phyloP scores from a whole-genome alignment of 92 coral and sea anemone genomes.

The Paramuricea clavata region DNA sequence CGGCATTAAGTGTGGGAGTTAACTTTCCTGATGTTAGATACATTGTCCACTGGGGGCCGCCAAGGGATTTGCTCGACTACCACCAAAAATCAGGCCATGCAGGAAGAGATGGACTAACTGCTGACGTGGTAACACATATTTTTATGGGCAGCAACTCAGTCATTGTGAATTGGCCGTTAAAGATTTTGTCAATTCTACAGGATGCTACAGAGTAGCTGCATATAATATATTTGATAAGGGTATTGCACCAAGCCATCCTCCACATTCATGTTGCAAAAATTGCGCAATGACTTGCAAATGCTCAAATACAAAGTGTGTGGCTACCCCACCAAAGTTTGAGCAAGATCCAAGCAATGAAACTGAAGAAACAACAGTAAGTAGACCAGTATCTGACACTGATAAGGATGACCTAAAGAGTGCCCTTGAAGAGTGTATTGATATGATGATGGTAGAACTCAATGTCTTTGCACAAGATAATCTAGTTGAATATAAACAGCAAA shows the following conservation, averaged over 20 bases:
- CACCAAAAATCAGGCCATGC: constrained; percentile 37
- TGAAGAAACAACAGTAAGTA: background rate
- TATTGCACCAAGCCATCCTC: constrained; percentile 22
- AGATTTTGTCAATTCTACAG: constrained; percentile 55
- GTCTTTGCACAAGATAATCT: constrained; percentile 54
- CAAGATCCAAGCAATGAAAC: no score
- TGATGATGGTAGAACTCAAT: no score
- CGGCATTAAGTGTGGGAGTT: constrained; percentile 44
- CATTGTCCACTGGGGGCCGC: constrained; percentile 44
- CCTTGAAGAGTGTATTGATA: no score
- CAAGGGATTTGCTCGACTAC: constrained; percentile 39
- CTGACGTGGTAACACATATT: constrained; percentile 45
- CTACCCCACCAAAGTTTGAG: constrained; percentile 19
- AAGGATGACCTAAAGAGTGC: no score
- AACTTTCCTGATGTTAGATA: constrained; percentile 36
- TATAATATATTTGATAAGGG: constrained; percentile 60
- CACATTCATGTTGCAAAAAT: constrained; percentile 53
- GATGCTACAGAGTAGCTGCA: constrained; percentile 62
- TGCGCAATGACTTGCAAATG: constrained; percentile 56
- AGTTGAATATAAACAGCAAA: no score
- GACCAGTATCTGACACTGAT: no score
- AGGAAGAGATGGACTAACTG: constrained; percentile 26
- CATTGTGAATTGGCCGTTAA: constrained; percentile 62
- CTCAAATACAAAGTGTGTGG: background rate
- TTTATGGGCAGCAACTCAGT: constrained; percentile 63